phyloP scores from a whole-genome alignment of 2,888 invertebrate genomes.

The Anarsia innoxiella region DNA sequence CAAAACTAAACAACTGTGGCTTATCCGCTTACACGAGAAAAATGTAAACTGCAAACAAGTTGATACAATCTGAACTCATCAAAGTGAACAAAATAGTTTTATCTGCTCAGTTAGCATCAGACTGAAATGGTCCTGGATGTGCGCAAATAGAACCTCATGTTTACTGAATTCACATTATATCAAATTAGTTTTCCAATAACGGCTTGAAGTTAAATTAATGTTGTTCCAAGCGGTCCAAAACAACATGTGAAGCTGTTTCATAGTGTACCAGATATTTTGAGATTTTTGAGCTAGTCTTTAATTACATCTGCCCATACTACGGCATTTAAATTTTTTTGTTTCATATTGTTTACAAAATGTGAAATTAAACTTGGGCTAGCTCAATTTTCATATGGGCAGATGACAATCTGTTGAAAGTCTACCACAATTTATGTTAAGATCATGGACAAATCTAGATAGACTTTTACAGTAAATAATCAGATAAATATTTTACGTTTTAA shows the following conservation, averaged over 20 bases:
- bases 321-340: conserved; percentile 18
- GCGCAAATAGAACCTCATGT: too few relatives aligned
- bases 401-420: conserved; percentile 55
- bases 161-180: conserved; percentile 24
- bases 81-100: not conserved
- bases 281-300: conserved; percentile 62
- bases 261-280: conserved; percentile 23
- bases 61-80: not conserved
- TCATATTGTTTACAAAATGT: conserved; percentile 23
- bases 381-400: conserved; percentile 49
- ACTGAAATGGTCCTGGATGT: too few relatives aligned
- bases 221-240: conserved; percentile 62
- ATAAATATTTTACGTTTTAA: conserved; percentile 74
- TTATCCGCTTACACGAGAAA: conserved; percentile 32
- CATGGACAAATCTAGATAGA: conserved; percentile 69
- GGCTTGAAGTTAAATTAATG: conserved; percentile 49
- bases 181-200: conserved; percentile 27
- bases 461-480: conserved; percentile 59
- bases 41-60: not conserved
- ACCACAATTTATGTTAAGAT: conserved; percentile 70
- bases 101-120: too few relatives aligned
- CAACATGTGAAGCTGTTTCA: conserved; percentile 48
- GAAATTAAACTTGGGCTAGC: conserved; percentile 61
- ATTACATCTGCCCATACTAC: conserved; percentile 48
- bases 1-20: conserved; percentile 31